A percentile compares a stretch with the other conserved stretches of the same genome.
These are phyloP conservation scores for Neoarius graeffei DNA, from an alignment of 2,113 vertebrate species.

Conservation along the genomic window DNA sequence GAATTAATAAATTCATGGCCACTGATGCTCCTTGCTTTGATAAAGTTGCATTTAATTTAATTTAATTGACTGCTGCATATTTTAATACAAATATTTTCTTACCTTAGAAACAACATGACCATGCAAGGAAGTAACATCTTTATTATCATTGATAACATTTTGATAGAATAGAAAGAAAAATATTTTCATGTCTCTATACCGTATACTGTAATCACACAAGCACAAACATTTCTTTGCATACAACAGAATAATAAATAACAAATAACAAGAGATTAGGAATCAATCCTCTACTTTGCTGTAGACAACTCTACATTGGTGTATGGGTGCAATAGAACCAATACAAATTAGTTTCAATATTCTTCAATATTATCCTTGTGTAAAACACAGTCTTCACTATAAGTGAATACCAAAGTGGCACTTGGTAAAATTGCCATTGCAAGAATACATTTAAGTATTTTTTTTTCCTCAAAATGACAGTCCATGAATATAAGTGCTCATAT, in stretches of 20 bases:
- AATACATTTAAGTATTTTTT: conserved; percentile 40
- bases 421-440: conserved; percentile 53
- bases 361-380: conserved; percentile 35
- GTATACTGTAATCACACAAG: conserved; percentile 27
- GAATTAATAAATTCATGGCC: conserved; percentile 31
- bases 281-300: conserved; percentile 65
- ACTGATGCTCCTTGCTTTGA: conserved; percentile 39
- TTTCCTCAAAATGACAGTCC: conserved; percentile 43
- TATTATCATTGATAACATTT: conserved; percentile 33
- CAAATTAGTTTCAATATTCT: conserved; percentile 32
- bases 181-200: conserved; percentile 36
- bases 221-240: conserved; percentile 41
- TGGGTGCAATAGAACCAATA: conserved; percentile 47
- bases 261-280: conserved; percentile 57
- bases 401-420: conserved; percentile 72
- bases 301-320: conserved; percentile 59
- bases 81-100: conserved; percentile 17
- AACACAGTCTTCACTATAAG: conserved; percentile 74
- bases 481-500: conserved; percentile 48
- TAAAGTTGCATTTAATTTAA: conserved; percentile 34
- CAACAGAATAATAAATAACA: conserved; percentile 40
- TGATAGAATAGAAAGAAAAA: conserved; percentile 6
- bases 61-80: conserved; percentile 35
- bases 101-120: not conserved
- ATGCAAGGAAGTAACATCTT: conserved; percentile 22